Base-by-base conservation (phyloP, 2,888 invertebrate species). In the Caenorhabditis becei region DNA sequence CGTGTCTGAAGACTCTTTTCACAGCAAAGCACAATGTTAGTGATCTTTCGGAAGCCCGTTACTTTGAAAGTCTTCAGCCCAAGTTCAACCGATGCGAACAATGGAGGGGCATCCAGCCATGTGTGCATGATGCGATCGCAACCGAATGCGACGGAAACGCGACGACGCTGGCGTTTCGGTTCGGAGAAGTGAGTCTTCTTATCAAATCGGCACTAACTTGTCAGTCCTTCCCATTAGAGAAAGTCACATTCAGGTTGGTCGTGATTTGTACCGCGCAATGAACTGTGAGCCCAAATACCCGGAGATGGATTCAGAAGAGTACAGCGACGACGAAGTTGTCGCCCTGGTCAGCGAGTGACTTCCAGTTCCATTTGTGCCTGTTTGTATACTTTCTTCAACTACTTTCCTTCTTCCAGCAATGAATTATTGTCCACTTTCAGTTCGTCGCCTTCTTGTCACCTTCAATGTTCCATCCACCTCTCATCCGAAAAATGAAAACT, bases 111-210 rank as follows among this genome's bases (percentile, higher is more conserved):
- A 71, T 70, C 56, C 78, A 78, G 41, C 70, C 71, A 32, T 78
- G 78, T 41, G 70, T 78, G n/a, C 59, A 78, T 41, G 71, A 78
- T 53, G 71, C 71, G 16, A 71, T 78, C n/a, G 7, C n/a, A 3
- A 18, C 49, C 44, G 78, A 78, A 53, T 78, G 78, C 24, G 56
- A 65, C 47, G 58, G 61, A 1, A 75, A 75, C 32, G 58, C 66
- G 1, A 75, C 66, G 3, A 23, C 35, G 20, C 41, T 75, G 54
- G 75, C 66, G 10, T 61, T 37, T 24, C 41, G 59, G 10, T 75
- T 66, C 54, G 26, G 41, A 18, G 53, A 75, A 54, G 75, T 66
- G 14, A 74, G 47, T 20, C 23, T 5, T 23, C 41, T 24, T 16
- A 59, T 28, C 16, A 35, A 18, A 26, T 49, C 14, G 32, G 5